Evolutionary conservation across 2,888 invertebrate genomes (phyloP).

Genomic region (Napeogenes sylphis): DNA sequence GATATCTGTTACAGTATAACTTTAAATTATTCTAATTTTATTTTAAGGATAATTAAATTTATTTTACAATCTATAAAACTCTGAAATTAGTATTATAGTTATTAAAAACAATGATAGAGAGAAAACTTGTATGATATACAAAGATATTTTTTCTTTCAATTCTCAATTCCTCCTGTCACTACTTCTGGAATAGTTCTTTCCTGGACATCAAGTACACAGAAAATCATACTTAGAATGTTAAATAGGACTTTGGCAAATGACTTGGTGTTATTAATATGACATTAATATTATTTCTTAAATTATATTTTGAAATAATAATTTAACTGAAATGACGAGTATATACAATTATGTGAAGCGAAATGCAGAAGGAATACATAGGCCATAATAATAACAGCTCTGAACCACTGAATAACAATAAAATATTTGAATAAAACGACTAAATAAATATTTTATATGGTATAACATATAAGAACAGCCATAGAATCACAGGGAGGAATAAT

Average conservation of each 20-base stretch:
- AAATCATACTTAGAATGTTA: neutral
- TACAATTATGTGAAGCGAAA: neutral
- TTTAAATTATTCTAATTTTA: conserved; percentile 13
- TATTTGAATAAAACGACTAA: conserved; percentile 12
- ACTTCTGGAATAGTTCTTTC: no score
- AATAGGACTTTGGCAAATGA: conserved; percentile 4
- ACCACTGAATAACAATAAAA: conserved; percentile 9
- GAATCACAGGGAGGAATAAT: conserved; percentile 52
- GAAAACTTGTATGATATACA: no score
- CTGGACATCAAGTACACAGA: no score
- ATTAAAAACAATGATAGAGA: neutral
- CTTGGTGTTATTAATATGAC: neutral
- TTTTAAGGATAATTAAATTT: conserved; percentile 14
- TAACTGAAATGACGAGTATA: neutral
- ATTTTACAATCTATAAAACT: conserved; percentile 15
- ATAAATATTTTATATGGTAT: conserved; percentile 23
- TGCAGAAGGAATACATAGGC: neutral
- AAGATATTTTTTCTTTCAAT: no score
- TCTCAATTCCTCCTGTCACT: no score
- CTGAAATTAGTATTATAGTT: conserved; percentile 1
- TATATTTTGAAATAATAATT: neutral
- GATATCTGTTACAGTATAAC: conserved; percentile 18
- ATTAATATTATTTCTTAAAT: neutral
- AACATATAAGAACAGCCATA: conserved; percentile 49
- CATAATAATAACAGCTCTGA: conserved; percentile 7